phyloP scores from a whole-genome alignment of 2,888 invertebrate species.

The Zygaena filipendulae region DNA sequence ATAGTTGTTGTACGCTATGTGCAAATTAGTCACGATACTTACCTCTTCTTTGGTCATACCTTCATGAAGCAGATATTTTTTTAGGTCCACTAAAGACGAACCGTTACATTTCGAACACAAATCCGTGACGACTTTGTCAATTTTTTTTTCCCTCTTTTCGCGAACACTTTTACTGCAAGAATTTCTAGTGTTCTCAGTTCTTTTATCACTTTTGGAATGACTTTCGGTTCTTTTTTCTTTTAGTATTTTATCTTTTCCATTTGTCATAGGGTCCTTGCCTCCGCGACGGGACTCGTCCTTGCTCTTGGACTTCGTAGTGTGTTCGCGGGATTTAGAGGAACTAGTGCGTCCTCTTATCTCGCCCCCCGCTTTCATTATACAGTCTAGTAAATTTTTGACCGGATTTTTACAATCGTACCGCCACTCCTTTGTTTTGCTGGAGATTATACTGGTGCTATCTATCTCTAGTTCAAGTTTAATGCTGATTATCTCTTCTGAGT shows the following conservation, averaged over 20 bases:
- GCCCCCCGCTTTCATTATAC: conserved; percentile 52
- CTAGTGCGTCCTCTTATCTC: conserved; percentile 40
- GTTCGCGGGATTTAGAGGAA: too few species aligned
- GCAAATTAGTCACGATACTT: conserved; percentile 40
- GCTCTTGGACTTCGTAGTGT: too few species aligned
- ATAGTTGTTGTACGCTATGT: conserved; percentile 40
- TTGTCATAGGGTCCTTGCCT: too few species aligned
- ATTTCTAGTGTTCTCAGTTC: conserved; percentile 1
- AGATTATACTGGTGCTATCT: conserved; percentile 44
- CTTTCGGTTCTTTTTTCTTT: too few species aligned
- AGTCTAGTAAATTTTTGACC: conserved; percentile 38
- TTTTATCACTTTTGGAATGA: background rate
- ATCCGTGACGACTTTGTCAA: too few species aligned
- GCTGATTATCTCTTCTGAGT: conserved; percentile 48
- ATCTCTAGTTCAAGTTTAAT: conserved; percentile 48
- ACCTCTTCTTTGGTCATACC: conserved; percentile 51
- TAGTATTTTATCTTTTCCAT: too few species aligned
- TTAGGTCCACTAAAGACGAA: conserved; percentile 37
- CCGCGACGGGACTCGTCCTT: too few species aligned
- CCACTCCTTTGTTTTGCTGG: conserved; percentile 44
- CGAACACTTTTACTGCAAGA: too few species aligned
- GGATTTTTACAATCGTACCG: conserved; percentile 58
- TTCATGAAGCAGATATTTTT: conserved; percentile 39
- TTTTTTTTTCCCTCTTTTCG: conserved; percentile 29
- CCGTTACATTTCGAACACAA: conserved; percentile 46